Evolutionary conservation across 2,888 invertebrate genomes (phyloP).

Genomic region (Melipona beecheii): DNA sequence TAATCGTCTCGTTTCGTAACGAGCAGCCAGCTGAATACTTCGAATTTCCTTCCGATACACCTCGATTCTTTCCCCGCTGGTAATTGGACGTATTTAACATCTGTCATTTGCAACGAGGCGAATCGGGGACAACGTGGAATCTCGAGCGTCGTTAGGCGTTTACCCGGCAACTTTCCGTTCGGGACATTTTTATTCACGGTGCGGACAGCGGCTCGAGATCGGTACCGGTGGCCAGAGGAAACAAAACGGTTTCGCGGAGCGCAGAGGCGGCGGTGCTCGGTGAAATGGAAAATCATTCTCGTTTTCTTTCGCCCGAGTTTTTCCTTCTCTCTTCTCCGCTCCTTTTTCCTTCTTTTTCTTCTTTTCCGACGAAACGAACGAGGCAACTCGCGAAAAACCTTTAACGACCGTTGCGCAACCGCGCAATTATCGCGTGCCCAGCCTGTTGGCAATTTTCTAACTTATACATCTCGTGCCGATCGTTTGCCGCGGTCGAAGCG

Average conservation of each 20-base stretch:
- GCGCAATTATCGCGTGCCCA: conserved; percentile 50
- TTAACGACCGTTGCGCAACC: conserved; percentile 50
- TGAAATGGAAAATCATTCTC: conserved; percentile 50
- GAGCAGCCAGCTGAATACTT: background rate
- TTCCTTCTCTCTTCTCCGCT: background rate
- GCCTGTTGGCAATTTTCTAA: conserved; percentile 8
- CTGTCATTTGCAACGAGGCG: background rate
- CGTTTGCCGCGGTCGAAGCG: conserved; percentile 8
- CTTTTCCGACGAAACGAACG: conserved; percentile 31
- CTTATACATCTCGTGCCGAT: conserved; percentile 29
- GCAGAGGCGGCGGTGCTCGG: conserved; percentile 1
- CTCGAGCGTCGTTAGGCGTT: conserved; percentile 1
- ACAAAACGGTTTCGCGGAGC: conserved; percentile 10
- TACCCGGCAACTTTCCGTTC: conserved; percentile 4
- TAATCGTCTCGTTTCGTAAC: background rate
- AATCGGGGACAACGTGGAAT: background rate
- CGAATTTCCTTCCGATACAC: background rate
- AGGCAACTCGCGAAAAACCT: conserved; percentile 36
- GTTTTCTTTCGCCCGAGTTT: conserved; percentile 32
- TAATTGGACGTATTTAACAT: background rate
- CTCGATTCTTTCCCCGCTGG: background rate
- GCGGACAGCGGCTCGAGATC: background rate
- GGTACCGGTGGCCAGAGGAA: background rate
- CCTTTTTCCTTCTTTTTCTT: no score
- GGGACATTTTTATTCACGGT: background rate